Evolutionary conservation across 2,797 vertebrate species (phyloP).

Genomic region (Margarornis squamiger): DNA sequence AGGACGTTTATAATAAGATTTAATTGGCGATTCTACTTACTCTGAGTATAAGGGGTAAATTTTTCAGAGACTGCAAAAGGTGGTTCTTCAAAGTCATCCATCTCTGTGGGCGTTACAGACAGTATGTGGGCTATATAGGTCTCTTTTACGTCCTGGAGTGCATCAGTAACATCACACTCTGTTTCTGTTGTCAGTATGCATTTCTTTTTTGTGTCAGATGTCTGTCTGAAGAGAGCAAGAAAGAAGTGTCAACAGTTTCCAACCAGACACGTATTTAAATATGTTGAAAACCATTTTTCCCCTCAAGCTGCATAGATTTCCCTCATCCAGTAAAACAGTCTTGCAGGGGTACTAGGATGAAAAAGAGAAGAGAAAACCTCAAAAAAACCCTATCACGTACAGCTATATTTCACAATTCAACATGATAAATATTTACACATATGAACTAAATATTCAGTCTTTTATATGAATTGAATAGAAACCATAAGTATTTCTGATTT

Average conservation of each 20-base stretch:
- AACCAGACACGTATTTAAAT: not conserved
- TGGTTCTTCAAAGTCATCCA: constrained; percentile 63
- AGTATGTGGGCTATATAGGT: constrained; percentile 82
- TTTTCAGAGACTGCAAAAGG: constrained; percentile 65
- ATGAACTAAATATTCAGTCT: not conserved
- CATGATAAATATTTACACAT: not conserved
- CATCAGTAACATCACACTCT: constrained; percentile 85
- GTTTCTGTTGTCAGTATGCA: constrained; percentile 77
- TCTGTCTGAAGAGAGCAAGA: constrained; percentile 67
- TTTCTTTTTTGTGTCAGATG: constrained; percentile 61
- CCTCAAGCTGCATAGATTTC: not conserved
- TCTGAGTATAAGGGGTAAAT: constrained; percentile 87
- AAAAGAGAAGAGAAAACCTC: not conserved
- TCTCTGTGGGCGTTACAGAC: constrained; percentile 32
- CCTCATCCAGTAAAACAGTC: not conserved
- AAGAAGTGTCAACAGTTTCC: not conserved
- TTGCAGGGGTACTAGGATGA: not conserved
- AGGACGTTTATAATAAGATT: not conserved
- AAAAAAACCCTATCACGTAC: not conserved
- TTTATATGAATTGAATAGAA: not conserved
- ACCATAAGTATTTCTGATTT: not conserved
- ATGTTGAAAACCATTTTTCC: not conserved
- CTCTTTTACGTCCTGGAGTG: constrained; percentile 65
- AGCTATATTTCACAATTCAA: not conserved
- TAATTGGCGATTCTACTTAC: constrained; percentile 77